Conservation (phyloP, 2,888 invertebrate genomes). For the Noctua janthe region DNA sequence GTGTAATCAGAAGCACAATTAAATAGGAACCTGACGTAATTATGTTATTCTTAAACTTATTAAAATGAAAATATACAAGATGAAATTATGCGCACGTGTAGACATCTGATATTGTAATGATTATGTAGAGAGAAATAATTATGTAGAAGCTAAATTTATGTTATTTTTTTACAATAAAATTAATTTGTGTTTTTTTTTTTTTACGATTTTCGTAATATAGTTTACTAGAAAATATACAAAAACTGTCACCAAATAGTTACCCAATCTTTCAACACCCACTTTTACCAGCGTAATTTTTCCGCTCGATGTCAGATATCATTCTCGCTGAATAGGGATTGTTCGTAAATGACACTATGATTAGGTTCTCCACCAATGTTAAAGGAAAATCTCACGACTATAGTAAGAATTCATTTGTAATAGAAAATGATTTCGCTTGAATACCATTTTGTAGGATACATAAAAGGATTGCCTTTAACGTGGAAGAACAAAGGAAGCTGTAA, state of each 20-base stretch:
- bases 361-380: slow-evolving; percentile 67
- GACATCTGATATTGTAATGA: neutral
- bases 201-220: too few relatives aligned
- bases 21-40: neutral
- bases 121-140: too few relatives aligned
- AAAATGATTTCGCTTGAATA: slow-evolving; percentile 61
- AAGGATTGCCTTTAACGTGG: slow-evolving; percentile 42
- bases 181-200: too few relatives aligned
- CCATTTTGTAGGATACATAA: slow-evolving; percentile 50
- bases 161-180: too few relatives aligned
- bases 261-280: slow-evolving; percentile 5
- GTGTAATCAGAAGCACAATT: neutral
- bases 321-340: slow-evolving; percentile 66
- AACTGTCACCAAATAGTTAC: neutral
- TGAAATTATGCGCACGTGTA: neutral
- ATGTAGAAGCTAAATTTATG: too few relatives aligned
- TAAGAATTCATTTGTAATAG: slow-evolving; percentile 67
- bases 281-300: slow-evolving; percentile 9
- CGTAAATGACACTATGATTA: slow-evolving; percentile 74
- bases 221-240: neutral
- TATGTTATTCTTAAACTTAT: neutral
- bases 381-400: slow-evolving; percentile 63
- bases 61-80: neutral
- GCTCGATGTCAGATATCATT: slow-evolving; percentile 57
- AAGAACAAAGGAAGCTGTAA: slow-evolving; percentile 57